Percentiles rank a stretch among this genome's conserved stretches.
Evolutionary conservation across 1,140 invertebrate species (phyloP).

Genomic region (Scaptomyza hsui): DNA sequence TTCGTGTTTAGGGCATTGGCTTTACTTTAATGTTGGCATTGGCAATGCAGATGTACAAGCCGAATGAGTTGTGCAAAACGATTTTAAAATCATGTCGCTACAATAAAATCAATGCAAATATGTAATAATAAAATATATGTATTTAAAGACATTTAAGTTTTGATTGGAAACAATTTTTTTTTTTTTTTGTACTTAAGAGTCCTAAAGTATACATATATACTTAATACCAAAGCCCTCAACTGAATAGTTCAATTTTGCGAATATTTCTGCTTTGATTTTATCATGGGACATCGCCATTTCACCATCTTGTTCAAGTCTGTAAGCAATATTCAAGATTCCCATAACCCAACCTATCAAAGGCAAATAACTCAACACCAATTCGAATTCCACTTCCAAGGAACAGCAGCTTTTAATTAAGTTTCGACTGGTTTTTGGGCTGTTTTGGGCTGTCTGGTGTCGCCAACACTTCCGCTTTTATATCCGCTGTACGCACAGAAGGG

Average conservation of each 20-base stretch:
- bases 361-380: constrained; percentile 1
- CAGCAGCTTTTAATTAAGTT: constrained; percentile 73
- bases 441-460: constrained; percentile 31
- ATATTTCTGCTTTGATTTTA: not conserved
- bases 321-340: no score
- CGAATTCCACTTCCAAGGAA: constrained; percentile 31
- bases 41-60: constrained; percentile 5
- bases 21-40: constrained; percentile 25
- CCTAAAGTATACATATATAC: no score
- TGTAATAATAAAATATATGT: no score
- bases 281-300: not conserved
- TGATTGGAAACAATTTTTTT: no score
- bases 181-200: no score
- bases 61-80: not conserved
- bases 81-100: not conserved
- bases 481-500: constrained; percentile 45
- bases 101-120: no score
- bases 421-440: constrained; percentile 30
- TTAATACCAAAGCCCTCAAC: no score
- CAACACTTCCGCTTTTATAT: constrained; percentile 50
- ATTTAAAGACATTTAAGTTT: no score
- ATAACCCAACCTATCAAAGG: constrained; percentile 3
- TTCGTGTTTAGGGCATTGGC: constrained; percentile 10
- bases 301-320: not conserved
- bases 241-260: not conserved